Percentiles rank a stretch among this genome's conserved stretches.
phyloP scores from a whole-genome alignment of 2,113 vertebrate genomes.

The Elaphurus davidianus region DNA sequence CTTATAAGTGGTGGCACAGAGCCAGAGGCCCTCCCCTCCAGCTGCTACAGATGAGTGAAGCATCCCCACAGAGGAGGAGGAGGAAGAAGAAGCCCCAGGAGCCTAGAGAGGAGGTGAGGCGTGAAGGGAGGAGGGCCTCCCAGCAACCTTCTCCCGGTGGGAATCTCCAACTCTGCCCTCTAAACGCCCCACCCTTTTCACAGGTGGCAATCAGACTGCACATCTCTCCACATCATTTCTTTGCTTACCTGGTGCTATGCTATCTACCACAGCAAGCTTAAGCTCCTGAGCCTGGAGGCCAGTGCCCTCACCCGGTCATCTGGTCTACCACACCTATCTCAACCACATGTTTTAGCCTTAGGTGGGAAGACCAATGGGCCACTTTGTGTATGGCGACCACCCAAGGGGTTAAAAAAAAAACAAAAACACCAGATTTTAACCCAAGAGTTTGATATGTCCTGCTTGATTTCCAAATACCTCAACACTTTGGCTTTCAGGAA shows the following conservation, averaged over 20 bases:
- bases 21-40: not conserved
- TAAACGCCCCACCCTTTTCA: not conserved
- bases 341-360: not conserved
- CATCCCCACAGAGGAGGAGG: not conserved
- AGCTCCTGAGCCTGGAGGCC: not conserved
- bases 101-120: not conserved
- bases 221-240: not conserved
- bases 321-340: not conserved
- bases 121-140: fast-evolving
- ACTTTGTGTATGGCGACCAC: not conserved
- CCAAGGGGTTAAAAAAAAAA: not conserved
- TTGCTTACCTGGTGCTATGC: not conserved
- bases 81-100: not conserved
- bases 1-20: not conserved
- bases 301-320: not conserved
- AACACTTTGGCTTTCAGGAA: not conserved
- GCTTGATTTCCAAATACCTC: not conserved
- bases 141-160: not conserved
- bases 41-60: constrained; percentile 1
- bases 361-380: not conserved
- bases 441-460: not conserved
- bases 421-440: not conserved
- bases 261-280: not conserved
- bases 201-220: not conserved
- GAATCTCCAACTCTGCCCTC: not conserved